Evolutionary conservation across 2,888 invertebrate genomes (phyloP), one percentile per base, ranked within the genome.

Genomic region (Catotricha subobsoleta): DNA sequence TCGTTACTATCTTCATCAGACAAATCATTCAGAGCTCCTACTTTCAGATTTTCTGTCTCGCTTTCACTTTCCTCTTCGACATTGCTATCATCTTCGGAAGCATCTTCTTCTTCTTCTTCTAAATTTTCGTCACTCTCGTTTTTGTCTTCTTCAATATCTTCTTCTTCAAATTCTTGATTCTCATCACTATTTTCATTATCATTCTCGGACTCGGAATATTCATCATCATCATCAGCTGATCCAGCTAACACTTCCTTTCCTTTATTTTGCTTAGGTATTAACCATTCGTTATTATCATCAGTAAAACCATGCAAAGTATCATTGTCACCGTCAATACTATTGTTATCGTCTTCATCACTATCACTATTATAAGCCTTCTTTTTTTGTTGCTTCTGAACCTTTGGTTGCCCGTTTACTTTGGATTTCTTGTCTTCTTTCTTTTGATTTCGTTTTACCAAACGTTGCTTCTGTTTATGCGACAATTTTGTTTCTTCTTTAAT

Each of bases 231-330:
- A 25, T 10, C 10, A 16, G 12, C 36, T 13, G 7, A 2, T 5
- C 25, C 35, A 7, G 12, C 13, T n/a, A 7, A 23, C 20, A 23
- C 34, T 19, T 19, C 35, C 15, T 23, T 25, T 20, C 52, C 53
- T 5, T 55, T 57, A 6, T 53, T 58, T 46, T 65, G 59, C 54
- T 74, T 76, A 1, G 71, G 74, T 52, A 71, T 80, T 29, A 80
- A 56, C 80, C 80, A 81, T 21, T 66, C 63, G 42, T 72, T 69
- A 51, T 81, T 81, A 13, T 80, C 76, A 65, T 81, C 81, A 31
- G 74, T 71, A 49, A 73, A 79, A 25, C 74, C 76, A 60, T 56
- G 20, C 3, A 8, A 46, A 19, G 45, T 44, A 10, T 47, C 52
- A 15, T 53, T 52, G 19, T 51, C 50, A 36, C 25, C 34, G 19